Conservation (phyloP, 2,797 vertebrate species). For the Xiphophorus birchmanni region DNA sequence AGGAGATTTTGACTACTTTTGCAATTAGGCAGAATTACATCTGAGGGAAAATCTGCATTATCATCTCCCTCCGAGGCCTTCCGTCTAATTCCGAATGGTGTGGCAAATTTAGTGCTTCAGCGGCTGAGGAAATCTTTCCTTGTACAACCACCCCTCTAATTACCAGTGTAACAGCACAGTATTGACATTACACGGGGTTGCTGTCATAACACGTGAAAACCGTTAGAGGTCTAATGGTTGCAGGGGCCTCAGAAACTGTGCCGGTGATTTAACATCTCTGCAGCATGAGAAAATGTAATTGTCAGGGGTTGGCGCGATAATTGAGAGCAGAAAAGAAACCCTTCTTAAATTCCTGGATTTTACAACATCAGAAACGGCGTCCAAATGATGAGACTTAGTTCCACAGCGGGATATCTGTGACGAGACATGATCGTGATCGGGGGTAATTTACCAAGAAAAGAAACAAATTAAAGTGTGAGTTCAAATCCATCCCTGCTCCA, state of each 20-base stretch:
- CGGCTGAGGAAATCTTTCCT: conserved; percentile 63
- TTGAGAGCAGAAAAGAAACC: conserved; percentile 1
- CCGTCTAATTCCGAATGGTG: conserved; percentile 50
- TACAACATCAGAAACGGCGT: conserved; percentile 17
- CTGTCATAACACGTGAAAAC: conserved; percentile 64
- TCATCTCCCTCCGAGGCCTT: conserved; percentile 55
- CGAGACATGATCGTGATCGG: conserved; percentile 29
- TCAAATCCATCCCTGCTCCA: conserved; percentile 45
- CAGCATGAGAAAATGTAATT: conserved; percentile 24
- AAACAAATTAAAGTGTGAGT: conserved; percentile 44
- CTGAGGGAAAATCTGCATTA: conserved; percentile 52
- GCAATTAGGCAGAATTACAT: conserved; percentile 58
- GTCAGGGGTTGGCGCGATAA: conserved; percentile 19
- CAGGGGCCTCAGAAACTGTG: conserved; percentile 19
- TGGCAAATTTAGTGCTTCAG: conserved; percentile 71
- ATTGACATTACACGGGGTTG: conserved; percentile 65
- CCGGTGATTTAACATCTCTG: conserved; percentile 26
- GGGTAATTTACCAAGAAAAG: conserved; percentile 38
- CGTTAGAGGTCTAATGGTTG: conserved; percentile 50
- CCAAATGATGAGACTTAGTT: conserved; percentile 14
- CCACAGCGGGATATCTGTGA: conserved; percentile 23
- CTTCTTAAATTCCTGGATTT: conserved; percentile 16
- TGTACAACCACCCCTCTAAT: conserved; percentile 70
- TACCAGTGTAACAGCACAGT: conserved; percentile 60
- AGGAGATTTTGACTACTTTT: conserved; percentile 31